Conservation (phyloP, 2,113 vertebrate genomes). For the Pangasianodon gigas region DNA sequence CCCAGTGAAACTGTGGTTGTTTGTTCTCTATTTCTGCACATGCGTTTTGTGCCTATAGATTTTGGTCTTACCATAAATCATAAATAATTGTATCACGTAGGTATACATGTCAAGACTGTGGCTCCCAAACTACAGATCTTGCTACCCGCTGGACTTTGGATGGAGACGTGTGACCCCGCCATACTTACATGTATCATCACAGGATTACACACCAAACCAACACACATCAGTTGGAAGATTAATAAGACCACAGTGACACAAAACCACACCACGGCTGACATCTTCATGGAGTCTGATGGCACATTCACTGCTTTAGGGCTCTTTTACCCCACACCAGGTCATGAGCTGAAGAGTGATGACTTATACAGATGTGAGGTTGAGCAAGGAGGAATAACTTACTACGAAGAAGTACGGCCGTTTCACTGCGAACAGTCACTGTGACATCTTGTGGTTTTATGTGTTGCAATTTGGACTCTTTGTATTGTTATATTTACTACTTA, state of each 20-base stretch:
- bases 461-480: neutral
- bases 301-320: conserved; percentile 41
- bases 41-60: neutral
- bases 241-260: conserved; percentile 16
- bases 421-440: conserved; percentile 18
- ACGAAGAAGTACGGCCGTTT: conserved; percentile 15
- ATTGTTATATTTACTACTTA: neutral
- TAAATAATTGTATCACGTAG: neutral
- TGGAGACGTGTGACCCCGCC: neutral
- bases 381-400: conserved; percentile 25
- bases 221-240: conserved; percentile 53
- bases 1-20: neutral
- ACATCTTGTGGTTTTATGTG: neutral
- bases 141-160: neutral
- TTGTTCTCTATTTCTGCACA: neutral
- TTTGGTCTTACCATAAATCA: neutral
- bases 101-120: neutral
- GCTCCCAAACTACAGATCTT: conserved; percentile 50
- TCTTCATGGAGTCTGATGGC: conserved; percentile 36
- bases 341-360: conserved; percentile 32
- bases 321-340: conserved; percentile 35
- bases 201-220: conserved; percentile 33
- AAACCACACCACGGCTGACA: neutral
- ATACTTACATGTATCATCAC: conserved; percentile 51
- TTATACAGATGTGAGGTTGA: conserved; percentile 50